Evolutionary conservation across 2,888 invertebrate species (phyloP), one percentile per base, ranked within the genome.

Genomic region (Chromoteleia sp.): DNA sequence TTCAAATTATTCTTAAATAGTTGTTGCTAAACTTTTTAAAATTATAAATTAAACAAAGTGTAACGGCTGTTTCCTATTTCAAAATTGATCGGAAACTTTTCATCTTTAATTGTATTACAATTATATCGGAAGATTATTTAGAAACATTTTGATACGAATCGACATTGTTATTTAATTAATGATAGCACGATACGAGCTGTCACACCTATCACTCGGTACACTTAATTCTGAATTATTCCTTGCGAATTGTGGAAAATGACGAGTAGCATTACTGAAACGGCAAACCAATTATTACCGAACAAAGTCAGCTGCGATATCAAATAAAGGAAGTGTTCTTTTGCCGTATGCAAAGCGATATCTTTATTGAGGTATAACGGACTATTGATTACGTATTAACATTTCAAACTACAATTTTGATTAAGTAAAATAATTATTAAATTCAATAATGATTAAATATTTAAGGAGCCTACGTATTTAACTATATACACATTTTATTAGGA

Each of bases 211-310:
- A 10, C 12, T 36, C n/a, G n/a, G n/a, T 1, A 10, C 2, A 36
- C n/a, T 36, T 36, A 10, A 36, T 36, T 36, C n/a, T 36, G n/a
- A 36, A 0, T 36, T 36, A 36, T 36, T 36, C n/a, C 36, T 36
- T 36, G 36, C 36, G 36, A 36, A 36, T 36, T 36, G 36, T 36
- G 36, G n/a, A 36, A 36, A 36, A 36, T 36, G 36, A 10, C 36
- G 36, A n/a, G n/a, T 3, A 36, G 0, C 33, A 8, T 36, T 36
- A 10, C 12, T 36, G n/a, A n/a, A 36, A 36, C n/a, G 36, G n/a
- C 36, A 36, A n/a, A n/a, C n/a, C 36, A 36, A 36, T 36, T n/a
- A 36, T n/a, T 36, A 36, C 36, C 3, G n/a, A n/a, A 36, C n/a
- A 36, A 10, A 8, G n/a, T 1, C 10, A n/a, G n/a, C 8, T 36